phyloP scores from a whole-genome alignment of 2,113 vertebrate species.

The Anseranas semipalmata region DNA sequence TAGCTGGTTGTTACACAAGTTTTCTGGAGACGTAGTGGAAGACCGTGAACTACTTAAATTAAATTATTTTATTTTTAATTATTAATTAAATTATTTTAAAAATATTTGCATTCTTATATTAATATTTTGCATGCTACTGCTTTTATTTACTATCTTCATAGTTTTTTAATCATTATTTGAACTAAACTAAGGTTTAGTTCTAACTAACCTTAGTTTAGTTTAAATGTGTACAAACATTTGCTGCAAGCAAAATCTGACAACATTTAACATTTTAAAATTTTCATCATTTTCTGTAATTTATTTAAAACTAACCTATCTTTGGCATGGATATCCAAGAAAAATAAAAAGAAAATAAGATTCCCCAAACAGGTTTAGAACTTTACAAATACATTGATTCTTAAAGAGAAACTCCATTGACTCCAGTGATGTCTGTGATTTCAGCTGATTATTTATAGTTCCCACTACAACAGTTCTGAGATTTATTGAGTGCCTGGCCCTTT shows the following conservation, averaged over 20 bases:
- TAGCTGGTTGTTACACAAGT: not conserved
- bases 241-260: not conserved
- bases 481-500: not conserved
- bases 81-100: not conserved
- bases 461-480: not conserved
- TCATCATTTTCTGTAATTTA: not conserved
- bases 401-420: not conserved
- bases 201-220: not conserved
- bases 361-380: not conserved
- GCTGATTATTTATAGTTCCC: not conserved
- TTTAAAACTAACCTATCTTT: not conserved
- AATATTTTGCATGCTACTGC: not conserved
- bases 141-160: not conserved
- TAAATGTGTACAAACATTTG: not conserved
- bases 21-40: not conserved
- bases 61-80: not conserved
- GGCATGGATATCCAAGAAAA: not conserved
- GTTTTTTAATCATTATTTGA: not conserved
- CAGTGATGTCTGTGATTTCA: not conserved
- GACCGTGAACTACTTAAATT: not conserved
- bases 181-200: too few species aligned
- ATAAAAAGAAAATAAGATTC: not conserved
- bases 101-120: not conserved
- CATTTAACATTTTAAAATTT: not conserved
- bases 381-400: not conserved